These are phyloP conservation scores for Nasonovia ribisnigri DNA, from an alignment of 2,888 invertebrate genomes.

Conservation along the genomic window DNA sequence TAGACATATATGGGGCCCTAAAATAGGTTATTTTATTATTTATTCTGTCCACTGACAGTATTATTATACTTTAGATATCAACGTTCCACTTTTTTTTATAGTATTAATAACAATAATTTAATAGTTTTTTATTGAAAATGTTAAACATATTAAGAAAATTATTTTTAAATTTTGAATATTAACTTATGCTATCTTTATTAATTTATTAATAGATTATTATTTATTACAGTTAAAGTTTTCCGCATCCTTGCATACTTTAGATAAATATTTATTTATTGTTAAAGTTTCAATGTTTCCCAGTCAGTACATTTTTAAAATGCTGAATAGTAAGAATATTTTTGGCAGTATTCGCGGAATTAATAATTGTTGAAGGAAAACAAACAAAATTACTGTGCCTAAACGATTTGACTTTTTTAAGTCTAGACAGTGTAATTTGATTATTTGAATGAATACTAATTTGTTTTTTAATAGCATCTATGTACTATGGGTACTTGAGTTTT, in stretches of 20 bases:
- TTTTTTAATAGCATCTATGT: background rate
- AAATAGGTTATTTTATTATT: background rate
- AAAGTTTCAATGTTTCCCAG: background rate
- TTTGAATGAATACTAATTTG: background rate
- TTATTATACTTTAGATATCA: background rate
- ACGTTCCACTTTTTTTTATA: background rate
- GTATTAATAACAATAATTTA: background rate
- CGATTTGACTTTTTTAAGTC: background rate
- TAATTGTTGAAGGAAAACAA: background rate
- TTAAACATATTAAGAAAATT: background rate
- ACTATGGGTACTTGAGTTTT: background rate
- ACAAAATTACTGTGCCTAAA: background rate
- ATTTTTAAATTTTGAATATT: background rate
- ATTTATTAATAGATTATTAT: background rate
- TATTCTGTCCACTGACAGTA: background rate
- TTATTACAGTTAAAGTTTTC: background rate
- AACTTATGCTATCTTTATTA: background rate
- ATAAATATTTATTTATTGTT: background rate
- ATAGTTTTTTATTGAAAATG: background rate
- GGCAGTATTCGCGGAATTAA: background rate
- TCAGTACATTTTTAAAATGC: background rate
- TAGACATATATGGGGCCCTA: background rate
- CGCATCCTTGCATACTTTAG: background rate
- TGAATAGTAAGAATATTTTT: background rate
- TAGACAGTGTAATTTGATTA: background rate